A percentile compares a stretch with the other conserved stretches of the same genome.
Evolutionary conservation across 2,797 vertebrate species (phyloP).

Genomic region (Avahi laniger): DNA sequence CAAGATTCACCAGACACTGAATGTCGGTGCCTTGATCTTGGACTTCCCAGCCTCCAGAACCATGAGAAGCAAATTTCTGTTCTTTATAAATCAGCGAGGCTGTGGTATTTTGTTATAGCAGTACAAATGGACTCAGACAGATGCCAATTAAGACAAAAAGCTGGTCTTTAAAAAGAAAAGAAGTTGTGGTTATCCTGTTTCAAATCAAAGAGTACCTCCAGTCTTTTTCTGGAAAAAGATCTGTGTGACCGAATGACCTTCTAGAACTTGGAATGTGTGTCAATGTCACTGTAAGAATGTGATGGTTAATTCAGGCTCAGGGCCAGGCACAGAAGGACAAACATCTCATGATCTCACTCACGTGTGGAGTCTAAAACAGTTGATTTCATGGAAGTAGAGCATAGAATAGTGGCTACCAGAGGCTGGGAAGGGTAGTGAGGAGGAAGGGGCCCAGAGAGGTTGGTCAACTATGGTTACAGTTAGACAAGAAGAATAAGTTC

Average conservation of each 20-base stretch:
- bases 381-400: not conserved
- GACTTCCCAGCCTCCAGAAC: not conserved
- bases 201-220: not conserved
- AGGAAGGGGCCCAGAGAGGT: not conserved
- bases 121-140: not conserved
- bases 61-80: not conserved
- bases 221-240: slow-evolving; percentile 27
- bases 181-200: not conserved
- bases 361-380: not conserved
- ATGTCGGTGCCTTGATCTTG: not conserved
- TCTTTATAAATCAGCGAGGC: not conserved
- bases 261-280: not conserved
- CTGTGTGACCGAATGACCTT: not conserved
- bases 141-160: not conserved
- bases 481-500: not conserved
- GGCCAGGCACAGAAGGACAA: not conserved
- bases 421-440: too few relatives aligned
- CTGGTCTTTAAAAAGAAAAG: not conserved
- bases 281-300: not conserved
- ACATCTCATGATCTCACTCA: not conserved
- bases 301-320: not conserved
- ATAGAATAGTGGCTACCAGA: not conserved
- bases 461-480: not conserved
- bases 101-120: not conserved
- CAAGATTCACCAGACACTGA: not conserved